phyloP scores from a whole-genome alignment of 1,140 invertebrate genomes.

The Hyles vespertilio region DNA sequence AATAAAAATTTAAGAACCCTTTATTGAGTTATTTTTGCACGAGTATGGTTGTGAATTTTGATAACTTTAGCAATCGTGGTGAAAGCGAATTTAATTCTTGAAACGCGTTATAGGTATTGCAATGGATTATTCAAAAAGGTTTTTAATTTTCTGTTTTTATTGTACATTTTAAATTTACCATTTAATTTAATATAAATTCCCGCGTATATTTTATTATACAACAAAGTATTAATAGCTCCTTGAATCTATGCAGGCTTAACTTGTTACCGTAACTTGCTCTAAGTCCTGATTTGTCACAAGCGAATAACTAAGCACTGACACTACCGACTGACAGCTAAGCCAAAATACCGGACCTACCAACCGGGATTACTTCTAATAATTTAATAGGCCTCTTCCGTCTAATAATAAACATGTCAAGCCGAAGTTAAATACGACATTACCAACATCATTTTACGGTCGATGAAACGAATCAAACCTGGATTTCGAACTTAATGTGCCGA shows the following conservation, averaged over 20 bases:
- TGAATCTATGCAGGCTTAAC: not conserved
- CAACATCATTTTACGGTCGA: conserved; percentile 25
- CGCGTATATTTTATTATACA: too few relatives aligned
- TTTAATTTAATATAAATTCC: not conserved
- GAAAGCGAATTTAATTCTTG: too few relatives aligned
- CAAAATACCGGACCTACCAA: conserved; percentile 58
- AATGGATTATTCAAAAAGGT: too few relatives aligned
- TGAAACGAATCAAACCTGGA: not conserved
- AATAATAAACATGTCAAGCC: conserved; percentile 71
- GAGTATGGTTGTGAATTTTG: too few relatives aligned
- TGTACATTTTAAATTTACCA: not conserved
- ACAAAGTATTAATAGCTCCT: too few relatives aligned
- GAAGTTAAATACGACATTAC: conserved; percentile 55
- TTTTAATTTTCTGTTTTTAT: too few relatives aligned
- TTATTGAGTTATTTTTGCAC: too few relatives aligned
- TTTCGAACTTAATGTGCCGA: not conserved
- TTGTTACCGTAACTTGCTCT: conserved; percentile 36
- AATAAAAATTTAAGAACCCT: too few relatives aligned
- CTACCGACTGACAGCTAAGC: conserved; percentile 45
- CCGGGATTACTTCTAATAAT: conserved; percentile 65
- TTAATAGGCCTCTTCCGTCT: conserved; percentile 67
- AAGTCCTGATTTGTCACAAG: conserved; percentile 49
- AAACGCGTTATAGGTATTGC: too few relatives aligned
- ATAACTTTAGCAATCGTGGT: too few relatives aligned
- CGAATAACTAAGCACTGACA: conserved; percentile 47